Percentiles rank a stretch among this genome's conserved stretches.
These are phyloP conservation scores for Hetaerina titia DNA, from an alignment of 2,888 invertebrate genomes.

Conservation along the genomic window DNA sequence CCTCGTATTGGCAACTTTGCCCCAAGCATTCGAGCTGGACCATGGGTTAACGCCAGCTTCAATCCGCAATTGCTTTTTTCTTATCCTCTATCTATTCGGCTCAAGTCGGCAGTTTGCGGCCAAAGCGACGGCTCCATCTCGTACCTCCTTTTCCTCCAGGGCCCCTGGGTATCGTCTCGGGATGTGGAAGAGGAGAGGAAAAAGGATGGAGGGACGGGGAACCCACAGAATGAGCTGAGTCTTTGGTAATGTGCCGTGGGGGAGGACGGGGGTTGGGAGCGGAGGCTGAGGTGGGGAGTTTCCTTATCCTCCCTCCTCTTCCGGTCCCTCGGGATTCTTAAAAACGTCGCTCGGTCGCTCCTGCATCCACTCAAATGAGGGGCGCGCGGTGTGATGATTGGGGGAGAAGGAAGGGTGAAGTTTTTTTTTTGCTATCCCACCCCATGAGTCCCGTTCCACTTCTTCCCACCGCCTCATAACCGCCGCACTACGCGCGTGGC, in stretches of 20 bases:
- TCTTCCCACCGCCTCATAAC: too few species aligned
- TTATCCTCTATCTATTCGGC: background rate
- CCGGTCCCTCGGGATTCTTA: background rate
- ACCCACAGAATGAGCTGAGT: background rate
- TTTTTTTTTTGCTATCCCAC: too few species aligned
- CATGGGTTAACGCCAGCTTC: background rate
- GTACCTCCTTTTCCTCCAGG: background rate
- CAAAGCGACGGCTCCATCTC: background rate
- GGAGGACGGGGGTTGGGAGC: background rate
- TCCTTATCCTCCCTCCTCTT: background rate
- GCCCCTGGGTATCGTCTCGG: background rate
- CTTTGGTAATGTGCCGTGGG: background rate
- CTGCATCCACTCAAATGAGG: background rate
- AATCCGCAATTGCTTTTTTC: background rate
- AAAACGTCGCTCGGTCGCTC: background rate
- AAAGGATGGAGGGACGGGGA: background rate
- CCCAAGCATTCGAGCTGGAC: background rate
- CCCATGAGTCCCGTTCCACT: too few species aligned
- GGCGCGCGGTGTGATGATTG: background rate
- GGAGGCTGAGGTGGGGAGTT: background rate
- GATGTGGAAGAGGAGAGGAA: background rate
- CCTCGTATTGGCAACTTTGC: background rate
- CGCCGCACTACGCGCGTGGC: background rate
- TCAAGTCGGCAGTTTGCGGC: background rate
- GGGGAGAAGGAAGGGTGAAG: too few species aligned